A percentile compares a stretch with the other conserved stretches of the same genome.
Conservation (phyloP, 2,797 vertebrate genomes). For the Nannoperca obscura region DNA sequence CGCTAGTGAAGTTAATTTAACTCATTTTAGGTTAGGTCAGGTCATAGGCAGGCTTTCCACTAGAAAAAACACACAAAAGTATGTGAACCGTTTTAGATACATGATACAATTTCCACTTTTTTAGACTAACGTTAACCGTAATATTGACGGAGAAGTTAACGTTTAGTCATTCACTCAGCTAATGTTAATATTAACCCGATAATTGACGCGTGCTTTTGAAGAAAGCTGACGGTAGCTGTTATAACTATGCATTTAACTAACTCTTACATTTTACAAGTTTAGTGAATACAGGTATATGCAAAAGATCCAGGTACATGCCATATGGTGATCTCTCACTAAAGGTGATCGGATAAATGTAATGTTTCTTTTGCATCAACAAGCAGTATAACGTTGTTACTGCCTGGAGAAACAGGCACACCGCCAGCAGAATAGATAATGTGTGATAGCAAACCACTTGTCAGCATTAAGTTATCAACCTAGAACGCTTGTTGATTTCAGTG, state of each 20-base stretch:
- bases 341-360: not conserved
- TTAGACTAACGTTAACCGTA: not conserved
- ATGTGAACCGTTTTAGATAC: too few relatives aligned
- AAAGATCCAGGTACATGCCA: too few relatives aligned
- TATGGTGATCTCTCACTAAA: not conserved
- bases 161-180: not conserved
- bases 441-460: conserved; percentile 6
- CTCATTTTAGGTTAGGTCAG: not conserved
- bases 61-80: too few relatives aligned
- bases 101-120: too few relatives aligned
- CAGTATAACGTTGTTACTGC: not conserved
- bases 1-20: conserved; percentile 4
- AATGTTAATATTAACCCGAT: not conserved
- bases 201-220: accelerated
- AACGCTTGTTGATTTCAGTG: not conserved
- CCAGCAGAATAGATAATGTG: not conserved
- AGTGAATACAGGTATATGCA: not conserved
- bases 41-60: not conserved
- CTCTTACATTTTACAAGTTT: not conserved
- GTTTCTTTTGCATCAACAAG: not conserved
- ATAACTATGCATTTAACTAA: not conserved
- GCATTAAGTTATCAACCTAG: not conserved
- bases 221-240: not conserved
- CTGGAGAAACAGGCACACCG: too few relatives aligned
- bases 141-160: not conserved